Evolutionary conservation across 2,888 invertebrate genomes (phyloP).

Genomic region (Tetragnatha montana): DNA sequence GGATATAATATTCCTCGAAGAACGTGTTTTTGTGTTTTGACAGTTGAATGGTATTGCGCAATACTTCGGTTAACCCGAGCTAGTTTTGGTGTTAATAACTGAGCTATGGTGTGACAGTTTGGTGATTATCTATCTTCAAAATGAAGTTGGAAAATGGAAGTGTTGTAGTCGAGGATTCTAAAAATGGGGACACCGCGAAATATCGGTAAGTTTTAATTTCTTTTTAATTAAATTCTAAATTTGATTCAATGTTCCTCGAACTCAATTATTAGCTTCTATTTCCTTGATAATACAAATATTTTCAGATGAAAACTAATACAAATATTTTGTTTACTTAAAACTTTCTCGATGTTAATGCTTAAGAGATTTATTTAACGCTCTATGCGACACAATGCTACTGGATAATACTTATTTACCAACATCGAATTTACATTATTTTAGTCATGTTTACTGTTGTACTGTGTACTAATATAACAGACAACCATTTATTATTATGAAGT

Average conservation of each 20-base stretch:
- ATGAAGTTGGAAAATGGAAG: constrained; percentile 62
- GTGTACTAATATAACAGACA: too few relatives aligned
- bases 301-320: too few relatives aligned
- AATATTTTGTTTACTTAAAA: not conserved
- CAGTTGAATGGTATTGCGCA: constrained; percentile 8
- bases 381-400: too few relatives aligned
- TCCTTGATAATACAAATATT: not conserved
- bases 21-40: constrained; percentile 21
- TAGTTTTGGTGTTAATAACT: not conserved
- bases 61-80: not conserved
- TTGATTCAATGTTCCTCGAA: too few relatives aligned
- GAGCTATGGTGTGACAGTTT: not conserved
- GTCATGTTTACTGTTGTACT: too few relatives aligned
- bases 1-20: constrained; percentile 2
- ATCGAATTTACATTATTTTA: too few relatives aligned
- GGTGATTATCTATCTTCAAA: not conserved
- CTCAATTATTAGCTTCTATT: not conserved
- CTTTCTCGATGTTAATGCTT: too few relatives aligned
- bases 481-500: too few relatives aligned
- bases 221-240: too few relatives aligned
- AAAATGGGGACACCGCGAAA: constrained; percentile 40
- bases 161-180: constrained; percentile 29
- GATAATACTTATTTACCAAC: too few relatives aligned
- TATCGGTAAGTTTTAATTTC: constrained; percentile 39
- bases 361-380: too few relatives aligned